These are phyloP conservation scores for Oenanthe oenanthe DNA, from an alignment of 2,113 vertebrate species.

Conservation along the genomic window DNA sequence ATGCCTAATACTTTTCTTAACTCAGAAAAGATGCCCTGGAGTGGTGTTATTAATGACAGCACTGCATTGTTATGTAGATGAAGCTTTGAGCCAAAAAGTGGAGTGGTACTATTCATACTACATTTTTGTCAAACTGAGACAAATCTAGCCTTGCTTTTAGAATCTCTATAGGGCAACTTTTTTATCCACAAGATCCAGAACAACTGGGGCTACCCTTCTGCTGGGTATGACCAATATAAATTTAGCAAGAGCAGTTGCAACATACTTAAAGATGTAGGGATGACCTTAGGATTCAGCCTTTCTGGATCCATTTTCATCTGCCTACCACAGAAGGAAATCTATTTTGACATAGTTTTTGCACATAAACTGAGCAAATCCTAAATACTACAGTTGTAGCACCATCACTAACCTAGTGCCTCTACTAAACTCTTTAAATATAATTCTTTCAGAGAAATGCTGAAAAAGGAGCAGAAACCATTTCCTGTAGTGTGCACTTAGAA, in stretches of 20 bases:
- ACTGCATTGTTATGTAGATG: background rate
- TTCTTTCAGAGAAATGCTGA: background rate
- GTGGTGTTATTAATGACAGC: slow-evolving; percentile 11
- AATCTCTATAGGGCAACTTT: background rate
- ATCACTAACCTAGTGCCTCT: background rate
- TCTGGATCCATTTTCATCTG: background rate
- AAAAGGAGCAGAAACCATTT: background rate
- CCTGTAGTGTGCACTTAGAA: background rate
- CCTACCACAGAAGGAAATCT: background rate
- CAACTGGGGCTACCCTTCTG: background rate
- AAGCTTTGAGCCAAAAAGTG: background rate
- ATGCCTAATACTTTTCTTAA: slow-evolving; percentile 40
- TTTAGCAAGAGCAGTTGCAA: background rate
- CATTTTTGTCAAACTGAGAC: background rate
- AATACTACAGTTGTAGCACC: background rate
- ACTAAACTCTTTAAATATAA: background rate
- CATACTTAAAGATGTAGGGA: background rate
- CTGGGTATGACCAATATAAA: background rate
- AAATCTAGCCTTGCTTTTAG: background rate
- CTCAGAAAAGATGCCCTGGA: slow-evolving; percentile 43
- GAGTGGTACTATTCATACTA: background rate
- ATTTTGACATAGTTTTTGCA: background rate
- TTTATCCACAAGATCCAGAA: background rate
- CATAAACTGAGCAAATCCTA: background rate
- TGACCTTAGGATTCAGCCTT: background rate